Evolutionary conservation across 1,140 invertebrate species (phyloP), one percentile per base, ranked within the genome.

Genomic region (Polypedilum vanderplanki): DNA sequence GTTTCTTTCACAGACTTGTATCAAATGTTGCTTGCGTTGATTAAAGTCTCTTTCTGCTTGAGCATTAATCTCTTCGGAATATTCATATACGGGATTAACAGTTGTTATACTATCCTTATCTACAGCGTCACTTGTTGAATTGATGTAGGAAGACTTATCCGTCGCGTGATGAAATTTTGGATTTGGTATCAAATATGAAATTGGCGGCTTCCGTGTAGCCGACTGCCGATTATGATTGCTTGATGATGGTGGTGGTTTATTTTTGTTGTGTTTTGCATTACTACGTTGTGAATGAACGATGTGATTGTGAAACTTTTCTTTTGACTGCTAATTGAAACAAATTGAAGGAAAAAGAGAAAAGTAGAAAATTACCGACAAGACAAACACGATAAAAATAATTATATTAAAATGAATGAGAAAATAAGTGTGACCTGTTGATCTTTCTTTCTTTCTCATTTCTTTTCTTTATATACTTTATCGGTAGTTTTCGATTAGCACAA

Each of bases 31-130:
- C 40, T 78, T 77, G 0, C 81, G 75, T n/a, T 76, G 7, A 22
- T 75, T 76, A 57, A 82, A 64, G 9, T 81, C 81, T 1, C 77
- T 76, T 73, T 82, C 81, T 0, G 80, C 81, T 75, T 79, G 77
- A 40, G 78, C 82, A 74, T 82, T 80, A 57, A 81, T 75, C 67
- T 82, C 81, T 75, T 82, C 81, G 33, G 81, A 82, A 74, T 82
- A 82, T 46, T 82, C 81, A 73, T 82, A 82, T 7, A 82, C 78
- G n/a, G 81, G 81, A 78, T 82, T 82, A 0, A 82, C 20, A 0
- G 81, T 82, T 64, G 77, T 8, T 18, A 18, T 18, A 20, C 17
- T 22, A 20, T 22, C 20, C 17, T 12, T 15, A 57, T 57, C 46
- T 57, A 17, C 46, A 8, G 8, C 4, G 9, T 70, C 20, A 18